phyloP scores from a whole-genome alignment of 2,888 invertebrate genomes.

The Drosophila prolongata region DNA sequence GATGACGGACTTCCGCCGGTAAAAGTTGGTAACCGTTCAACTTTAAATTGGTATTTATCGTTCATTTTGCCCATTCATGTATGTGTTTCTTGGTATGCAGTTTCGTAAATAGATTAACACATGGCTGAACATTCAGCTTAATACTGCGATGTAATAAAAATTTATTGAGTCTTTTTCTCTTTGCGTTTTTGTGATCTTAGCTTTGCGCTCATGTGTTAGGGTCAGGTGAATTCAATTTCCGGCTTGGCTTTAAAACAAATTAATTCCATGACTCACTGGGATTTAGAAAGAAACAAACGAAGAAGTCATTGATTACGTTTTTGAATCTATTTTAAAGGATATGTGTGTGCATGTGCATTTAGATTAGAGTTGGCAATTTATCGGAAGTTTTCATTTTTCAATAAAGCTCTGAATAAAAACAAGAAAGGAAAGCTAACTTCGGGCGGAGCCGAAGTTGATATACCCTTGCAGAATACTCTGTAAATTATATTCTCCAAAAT shows the following conservation, averaged over 20 bases:
- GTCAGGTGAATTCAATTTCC: conserved; percentile 41
- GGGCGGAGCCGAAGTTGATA: too few species aligned
- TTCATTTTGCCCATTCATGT: conserved; percentile 2
- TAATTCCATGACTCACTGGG: conserved; percentile 11
- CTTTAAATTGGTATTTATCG: conserved; percentile 16
- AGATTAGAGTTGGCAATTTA: too few species aligned
- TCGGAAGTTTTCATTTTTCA: too few species aligned
- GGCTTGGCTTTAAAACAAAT: conserved; percentile 23
- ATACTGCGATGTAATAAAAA: conserved; percentile 10
- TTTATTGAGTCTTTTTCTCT: conserved; percentile 5
- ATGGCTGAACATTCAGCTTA: conserved; percentile 18
- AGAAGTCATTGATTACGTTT: neutral
- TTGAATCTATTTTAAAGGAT: neutral
- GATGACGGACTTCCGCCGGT: conserved; percentile 8
- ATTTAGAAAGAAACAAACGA: neutral
- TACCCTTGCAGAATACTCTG: too few species aligned
- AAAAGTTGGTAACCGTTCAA: conserved; percentile 5
- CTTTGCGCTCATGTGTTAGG: conserved; percentile 15
- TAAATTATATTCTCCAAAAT: too few species aligned
- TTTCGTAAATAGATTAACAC: conserved; percentile 22
- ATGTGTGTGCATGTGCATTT: too few species aligned
- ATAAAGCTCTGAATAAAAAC: too few species aligned
- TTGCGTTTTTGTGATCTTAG: neutral
- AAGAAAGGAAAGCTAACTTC: too few species aligned
- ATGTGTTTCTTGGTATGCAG: neutral